Evolutionary conservation across 2,113 vertebrate species (phyloP), one percentile per base, ranked within the genome.

Genomic region (Girardinichthys multiradiatus): DNA sequence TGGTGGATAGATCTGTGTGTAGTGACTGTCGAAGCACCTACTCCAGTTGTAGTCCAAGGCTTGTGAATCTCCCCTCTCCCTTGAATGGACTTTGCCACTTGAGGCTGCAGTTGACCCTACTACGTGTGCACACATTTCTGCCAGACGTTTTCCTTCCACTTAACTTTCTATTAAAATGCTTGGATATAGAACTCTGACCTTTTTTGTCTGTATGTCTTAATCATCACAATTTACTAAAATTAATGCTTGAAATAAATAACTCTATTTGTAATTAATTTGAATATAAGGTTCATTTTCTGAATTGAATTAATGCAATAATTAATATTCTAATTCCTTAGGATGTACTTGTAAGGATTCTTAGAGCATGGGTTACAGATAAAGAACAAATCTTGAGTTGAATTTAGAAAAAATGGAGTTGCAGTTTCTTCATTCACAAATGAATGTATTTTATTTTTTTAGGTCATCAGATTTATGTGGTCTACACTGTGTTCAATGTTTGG

Each of bases 361-460:
- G 27, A 70, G 51, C 28, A 26, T 59, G 27, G 26, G 57, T 61
- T n/a, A 42, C 29, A 57, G 28, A 28, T 39, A 54, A 30, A 35
- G 14, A 57, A 30, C 45, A 30, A 26, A 74, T 64, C 57, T 30
- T 61, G 33, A 68, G 69, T 80, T 79, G 76, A 65, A 73, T 67
- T 51, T 76, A 17, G 67, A 74, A 63, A 70, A 66, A 42, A 61
- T 77, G 54, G 14, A 19, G 65, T 39, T 57, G 2, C 57, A 51
- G 76, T 77, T 82, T 59, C 2, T 82, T 37, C 58, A 75, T 58
- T 71, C 75, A 74, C 33, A 63, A 71, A 65, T 83, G 85, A 91
- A 88, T 91, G 85, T 90, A 84, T 86, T 86, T 86, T 17, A 81
- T 81, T 86, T 42, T 76, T 67, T 69, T 74, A 77, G 82, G 85